Evolutionary conservation across 1,140 invertebrate species (phyloP).

Genomic region (Zaprionus nigranus): DNA sequence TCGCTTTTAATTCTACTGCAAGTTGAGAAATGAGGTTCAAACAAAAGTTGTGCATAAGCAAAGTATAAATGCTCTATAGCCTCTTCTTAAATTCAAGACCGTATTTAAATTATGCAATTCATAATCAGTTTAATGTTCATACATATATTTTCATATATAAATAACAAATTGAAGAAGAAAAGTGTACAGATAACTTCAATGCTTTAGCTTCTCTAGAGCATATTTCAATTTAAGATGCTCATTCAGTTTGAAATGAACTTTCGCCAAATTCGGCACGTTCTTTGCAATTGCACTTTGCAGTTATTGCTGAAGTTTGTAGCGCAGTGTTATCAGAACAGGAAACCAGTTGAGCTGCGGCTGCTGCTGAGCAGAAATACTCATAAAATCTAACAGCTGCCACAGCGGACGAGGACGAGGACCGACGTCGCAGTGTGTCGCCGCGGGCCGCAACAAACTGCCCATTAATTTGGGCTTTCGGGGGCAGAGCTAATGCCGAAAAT

Average conservation of each 20-base stretch:
- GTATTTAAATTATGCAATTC: no score
- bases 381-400: conserved; percentile 76
- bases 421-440: conserved; percentile 36
- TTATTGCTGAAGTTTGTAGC: conserved; percentile 37
- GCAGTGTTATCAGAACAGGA: conserved; percentile 46
- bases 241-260: not conserved
- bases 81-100: no score
- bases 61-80: no score
- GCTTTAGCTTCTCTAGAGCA: not conserved
- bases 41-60: no score
- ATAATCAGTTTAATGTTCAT: no score
- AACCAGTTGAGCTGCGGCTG: conserved; percentile 37
- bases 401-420: conserved; percentile 7
- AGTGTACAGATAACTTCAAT: not conserved
- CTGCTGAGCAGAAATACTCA: conserved; percentile 8
- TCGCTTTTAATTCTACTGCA: no score
- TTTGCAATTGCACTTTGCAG: conserved; percentile 26
- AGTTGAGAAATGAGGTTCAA: no score
- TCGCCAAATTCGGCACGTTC: not conserved
- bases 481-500: conserved; percentile 76
- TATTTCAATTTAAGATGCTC: not conserved
- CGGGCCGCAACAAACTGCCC: conserved; percentile 39
- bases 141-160: not conserved
- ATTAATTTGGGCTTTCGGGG: conserved; percentile 61
- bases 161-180: not conserved